phyloP scores from a whole-genome alignment of 2,113 vertebrate genomes.

The Ammospiza nelsoni region DNA sequence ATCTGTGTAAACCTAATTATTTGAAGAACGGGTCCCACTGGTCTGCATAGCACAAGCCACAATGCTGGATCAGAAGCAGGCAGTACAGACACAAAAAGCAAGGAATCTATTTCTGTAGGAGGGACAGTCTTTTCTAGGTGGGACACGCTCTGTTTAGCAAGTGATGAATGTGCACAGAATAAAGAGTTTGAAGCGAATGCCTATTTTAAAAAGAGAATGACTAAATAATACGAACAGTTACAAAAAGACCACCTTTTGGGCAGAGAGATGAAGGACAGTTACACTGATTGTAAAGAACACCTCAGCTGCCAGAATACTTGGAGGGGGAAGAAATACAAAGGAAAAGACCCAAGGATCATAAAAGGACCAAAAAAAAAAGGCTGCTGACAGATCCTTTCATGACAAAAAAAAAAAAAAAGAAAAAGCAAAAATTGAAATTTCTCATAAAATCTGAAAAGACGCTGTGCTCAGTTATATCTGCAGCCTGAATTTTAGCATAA shows the following conservation, averaged over 20 bases:
- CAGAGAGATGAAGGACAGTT: neutral
- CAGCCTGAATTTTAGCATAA: neutral
- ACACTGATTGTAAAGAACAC: neutral
- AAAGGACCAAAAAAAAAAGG: neutral
- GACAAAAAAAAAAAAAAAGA: neutral
- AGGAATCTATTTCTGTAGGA: neutral
- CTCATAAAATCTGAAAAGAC: neutral
- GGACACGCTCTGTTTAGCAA: neutral
- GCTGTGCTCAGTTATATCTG: neutral
- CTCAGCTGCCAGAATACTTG: neutral
- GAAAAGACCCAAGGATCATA: neutral
- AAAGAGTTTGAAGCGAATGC: neutral
- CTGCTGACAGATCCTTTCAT: neutral
- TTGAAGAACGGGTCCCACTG: neutral
- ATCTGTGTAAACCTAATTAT: neutral
- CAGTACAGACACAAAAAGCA: neutral
- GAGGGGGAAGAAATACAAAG: neutral
- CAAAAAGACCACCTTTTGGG: neutral
- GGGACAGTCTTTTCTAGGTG: neutral
- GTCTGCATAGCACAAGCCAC: neutral
- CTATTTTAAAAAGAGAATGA: neutral
- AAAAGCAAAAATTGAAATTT: neutral
- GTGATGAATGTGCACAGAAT: neutral
- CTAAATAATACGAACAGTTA: neutral
- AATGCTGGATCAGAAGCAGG: neutral